phyloP scores from a whole-genome alignment of 2,888 invertebrate species.

The Cyclophora albipunctata region DNA sequence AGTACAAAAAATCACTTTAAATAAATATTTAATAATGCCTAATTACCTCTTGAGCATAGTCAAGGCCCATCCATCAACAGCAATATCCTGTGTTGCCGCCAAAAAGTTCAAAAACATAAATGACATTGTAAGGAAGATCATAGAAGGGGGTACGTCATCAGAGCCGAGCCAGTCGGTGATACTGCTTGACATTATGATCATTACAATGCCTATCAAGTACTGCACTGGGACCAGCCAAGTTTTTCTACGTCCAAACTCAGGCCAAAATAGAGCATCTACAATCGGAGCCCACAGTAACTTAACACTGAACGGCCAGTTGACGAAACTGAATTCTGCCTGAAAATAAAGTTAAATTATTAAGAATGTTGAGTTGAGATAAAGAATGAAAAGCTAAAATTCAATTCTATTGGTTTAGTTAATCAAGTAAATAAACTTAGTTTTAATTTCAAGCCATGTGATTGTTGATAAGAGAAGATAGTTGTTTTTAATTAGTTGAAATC shows the following conservation, averaged over 20 bases:
- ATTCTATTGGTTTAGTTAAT: too few relatives aligned
- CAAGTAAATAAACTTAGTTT: too few relatives aligned
- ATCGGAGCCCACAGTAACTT: slow-evolving; percentile 99
- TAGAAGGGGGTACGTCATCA: slow-evolving; percentile 78
- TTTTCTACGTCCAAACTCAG: slow-evolving; percentile 92
- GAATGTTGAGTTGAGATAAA: too few relatives aligned
- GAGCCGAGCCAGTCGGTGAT: slow-evolving; percentile 87
- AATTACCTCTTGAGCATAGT: slow-evolving; percentile 94
- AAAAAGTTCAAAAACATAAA: slow-evolving; percentile 96
- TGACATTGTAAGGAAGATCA: slow-evolving; percentile 84
- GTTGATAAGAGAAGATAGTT: too few relatives aligned
- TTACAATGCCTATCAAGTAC: slow-evolving; percentile 91
- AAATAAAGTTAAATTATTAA: slow-evolving; percentile 25
- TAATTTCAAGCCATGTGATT: too few relatives aligned
- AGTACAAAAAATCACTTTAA: not conserved
- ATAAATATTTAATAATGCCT: not conserved
- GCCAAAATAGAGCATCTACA: slow-evolving; percentile 93
- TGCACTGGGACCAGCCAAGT: slow-evolving; percentile 96
- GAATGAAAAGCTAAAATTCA: too few relatives aligned
- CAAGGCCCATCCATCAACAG: slow-evolving; percentile 99
- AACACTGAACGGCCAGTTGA: slow-evolving; percentile 92
- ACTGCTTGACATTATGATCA: slow-evolving; percentile 88
- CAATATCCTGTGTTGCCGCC: slow-evolving; percentile 99
- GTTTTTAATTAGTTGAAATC: too few relatives aligned
- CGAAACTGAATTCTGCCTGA: slow-evolving; percentile 93